Base-by-base conservation (phyloP, 2,888 invertebrate genomes). In the Drosophila borealis region DNA sequence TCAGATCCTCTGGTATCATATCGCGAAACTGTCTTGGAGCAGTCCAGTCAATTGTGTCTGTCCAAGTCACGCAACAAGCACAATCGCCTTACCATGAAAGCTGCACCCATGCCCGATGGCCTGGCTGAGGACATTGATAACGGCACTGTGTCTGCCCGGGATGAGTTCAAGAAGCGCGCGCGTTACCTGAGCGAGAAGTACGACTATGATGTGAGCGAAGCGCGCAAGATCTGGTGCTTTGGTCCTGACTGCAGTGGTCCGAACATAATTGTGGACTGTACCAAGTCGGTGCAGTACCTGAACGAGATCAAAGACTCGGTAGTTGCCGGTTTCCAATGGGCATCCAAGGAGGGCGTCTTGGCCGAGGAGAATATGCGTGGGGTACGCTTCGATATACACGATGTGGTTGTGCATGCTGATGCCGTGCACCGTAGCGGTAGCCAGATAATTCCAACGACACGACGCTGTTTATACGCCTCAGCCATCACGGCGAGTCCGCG, bases 21-120 rank as follows among this genome's bases (percentile, higher is more conserved):
- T 93, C 95, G 99, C 93, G 99, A 99, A 94, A 99, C 99, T 0
- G 99, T 99, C 34, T 94, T 94, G 51, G 97, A 97, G 90, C 97
- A 97, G 93, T 99, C 99, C 0, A 95, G 96, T 93, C 96, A 97
- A 91, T 97, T 96, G 95, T 99, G 99, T 93, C 94, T 99, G 88
- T 98, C 99, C 77, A 99, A 99, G 94, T 99, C 99, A 4, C 99
- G 99, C 90, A 99, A 99, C 95, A 99, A 99, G 94, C 99, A 99
- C 94, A 99, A 99, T 94, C 96, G 99, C 93, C 94, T 99, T 76
- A 97, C 97, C 94, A 97, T 98, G 97, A 97, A 95, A 93, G 98
- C 99, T 48, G 94, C 94, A 67, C 99, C 99, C 60, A 97, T 99
- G 97, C 97, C 98, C 54, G 98, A 99, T 87, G 99, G 98, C 92